Conservation (phyloP, 2,888 invertebrate genomes). For the Odontomyia ornata region DNA sequence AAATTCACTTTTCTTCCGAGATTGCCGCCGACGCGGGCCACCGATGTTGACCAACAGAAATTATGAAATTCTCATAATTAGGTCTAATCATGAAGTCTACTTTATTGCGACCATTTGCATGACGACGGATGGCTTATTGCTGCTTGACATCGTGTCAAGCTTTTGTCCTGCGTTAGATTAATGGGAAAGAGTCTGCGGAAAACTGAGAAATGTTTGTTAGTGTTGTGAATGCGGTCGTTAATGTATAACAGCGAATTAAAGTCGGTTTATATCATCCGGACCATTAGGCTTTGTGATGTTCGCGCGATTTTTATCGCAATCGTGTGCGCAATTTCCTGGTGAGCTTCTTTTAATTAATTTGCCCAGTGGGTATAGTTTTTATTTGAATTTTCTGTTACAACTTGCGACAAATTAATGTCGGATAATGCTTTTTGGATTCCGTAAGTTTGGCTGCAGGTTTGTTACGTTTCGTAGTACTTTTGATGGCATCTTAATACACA, state of each 20-base stretch:
- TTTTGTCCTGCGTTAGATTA: not conserved
- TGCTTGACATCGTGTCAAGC: slow-evolving; percentile 19
- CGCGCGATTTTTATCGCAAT: slow-evolving; percentile 24
- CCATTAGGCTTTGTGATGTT: slow-evolving; percentile 1
- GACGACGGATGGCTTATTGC: not conserved
- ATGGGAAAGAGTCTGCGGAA: not conserved
- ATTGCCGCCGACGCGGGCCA: not conserved
- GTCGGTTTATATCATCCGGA: slow-evolving; percentile 4
- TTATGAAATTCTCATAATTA: slow-evolving; percentile 38
- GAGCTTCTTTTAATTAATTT: slow-evolving; percentile 13
- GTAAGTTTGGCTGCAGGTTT: too few relatives aligned
- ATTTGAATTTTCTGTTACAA: too few relatives aligned
- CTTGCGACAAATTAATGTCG: too few relatives aligned
- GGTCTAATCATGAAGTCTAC: slow-evolving; percentile 19
- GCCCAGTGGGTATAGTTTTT: not conserved
- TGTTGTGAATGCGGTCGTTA: not conserved
- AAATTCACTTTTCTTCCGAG: slow-evolving; percentile 29
- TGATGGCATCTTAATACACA: too few relatives aligned
- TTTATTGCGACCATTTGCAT: not conserved
- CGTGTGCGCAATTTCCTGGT: not conserved
- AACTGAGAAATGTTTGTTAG: not conserved
- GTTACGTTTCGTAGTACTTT: too few relatives aligned
- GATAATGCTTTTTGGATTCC: too few relatives aligned
- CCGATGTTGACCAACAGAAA: not conserved
- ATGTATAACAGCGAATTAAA: slow-evolving; percentile 27